Evolutionary conservation across 1,140 invertebrate species (phyloP).

Genomic region (Gerris buenoi): DNA sequence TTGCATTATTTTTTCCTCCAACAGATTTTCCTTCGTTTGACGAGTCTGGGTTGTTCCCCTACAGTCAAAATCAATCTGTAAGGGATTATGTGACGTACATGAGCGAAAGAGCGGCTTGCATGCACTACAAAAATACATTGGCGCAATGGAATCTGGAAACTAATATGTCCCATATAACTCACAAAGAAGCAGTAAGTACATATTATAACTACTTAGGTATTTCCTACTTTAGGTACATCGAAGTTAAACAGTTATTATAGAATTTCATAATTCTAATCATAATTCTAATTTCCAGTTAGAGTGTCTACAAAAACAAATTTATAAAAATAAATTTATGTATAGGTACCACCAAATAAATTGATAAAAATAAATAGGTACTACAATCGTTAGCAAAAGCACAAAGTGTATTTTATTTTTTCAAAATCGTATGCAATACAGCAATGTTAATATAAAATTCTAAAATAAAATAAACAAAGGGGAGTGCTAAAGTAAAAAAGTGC

Average conservation of each 20-base stretch:
- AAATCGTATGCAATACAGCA: too few relatives aligned
- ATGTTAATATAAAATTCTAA: too few relatives aligned
- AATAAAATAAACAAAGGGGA: too few relatives aligned
- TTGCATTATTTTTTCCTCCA: too few relatives aligned
- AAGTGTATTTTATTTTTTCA: too few relatives aligned
- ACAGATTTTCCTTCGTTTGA: not conserved
- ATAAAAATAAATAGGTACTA: too few relatives aligned
- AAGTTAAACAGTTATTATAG: too few relatives aligned
- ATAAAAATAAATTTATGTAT: not conserved
- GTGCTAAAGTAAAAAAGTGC: too few relatives aligned
- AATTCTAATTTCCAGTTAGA: not conserved
- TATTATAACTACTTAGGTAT: too few relatives aligned
- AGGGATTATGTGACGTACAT: conserved; percentile 4
- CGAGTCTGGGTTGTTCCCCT: not conserved
- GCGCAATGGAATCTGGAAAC: conserved; percentile 53
- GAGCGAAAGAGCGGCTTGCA: not conserved
- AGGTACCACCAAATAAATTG: too few relatives aligned
- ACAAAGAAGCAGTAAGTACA: conserved; percentile 27
- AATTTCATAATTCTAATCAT: not conserved
- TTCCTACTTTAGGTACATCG: too few relatives aligned
- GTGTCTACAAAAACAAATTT: not conserved
- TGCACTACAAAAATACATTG: conserved; percentile 33
- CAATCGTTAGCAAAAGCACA: too few relatives aligned
- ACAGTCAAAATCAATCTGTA: not conserved
- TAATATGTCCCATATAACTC: conserved; percentile 41